phyloP scores from a whole-genome alignment of 2,888 invertebrate genomes.

The Drosophila koepferae region DNA sequence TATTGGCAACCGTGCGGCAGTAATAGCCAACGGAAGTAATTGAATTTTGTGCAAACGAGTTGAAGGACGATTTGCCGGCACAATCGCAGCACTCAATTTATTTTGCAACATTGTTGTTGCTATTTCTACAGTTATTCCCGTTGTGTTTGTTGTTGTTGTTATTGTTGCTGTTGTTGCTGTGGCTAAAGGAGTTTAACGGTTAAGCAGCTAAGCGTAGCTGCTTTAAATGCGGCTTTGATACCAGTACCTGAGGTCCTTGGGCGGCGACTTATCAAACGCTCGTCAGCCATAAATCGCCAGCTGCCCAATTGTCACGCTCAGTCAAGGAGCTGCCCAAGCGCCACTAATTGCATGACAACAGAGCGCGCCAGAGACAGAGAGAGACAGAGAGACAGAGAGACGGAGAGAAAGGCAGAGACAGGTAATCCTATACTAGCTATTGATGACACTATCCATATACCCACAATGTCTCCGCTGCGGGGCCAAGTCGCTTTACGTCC shows the following conservation, averaged over 20 bases:
- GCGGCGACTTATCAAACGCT: conserved; percentile 34
- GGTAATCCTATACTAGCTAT: conserved; percentile 31
- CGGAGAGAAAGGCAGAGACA: background rate
- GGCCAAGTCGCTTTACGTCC: conserved; percentile 12
- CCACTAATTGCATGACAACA: conserved; percentile 58
- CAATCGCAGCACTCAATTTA: conserved; percentile 72
- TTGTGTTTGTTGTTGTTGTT: background rate
- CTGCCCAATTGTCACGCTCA: conserved; percentile 59
- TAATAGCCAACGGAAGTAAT: conserved; percentile 78
- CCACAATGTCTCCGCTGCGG: conserved; percentile 20
- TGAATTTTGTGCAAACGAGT: conserved; percentile 77
- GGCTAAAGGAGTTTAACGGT: conserved; percentile 19
- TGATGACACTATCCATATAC: conserved; percentile 47
- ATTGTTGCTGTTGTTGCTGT: conserved; percentile 19
- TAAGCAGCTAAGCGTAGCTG: conserved; percentile 33
- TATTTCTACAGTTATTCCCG: background rate
- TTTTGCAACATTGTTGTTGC: conserved; percentile 64
- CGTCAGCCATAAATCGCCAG: conserved; percentile 60
- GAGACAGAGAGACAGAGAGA: background rate
- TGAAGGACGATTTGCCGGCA: conserved; percentile 69
- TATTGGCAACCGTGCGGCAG: conserved; percentile 47
- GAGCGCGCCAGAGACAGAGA: background rate
- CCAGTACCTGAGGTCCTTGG: conserved; percentile 3
- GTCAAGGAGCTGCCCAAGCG: conserved; percentile 42
- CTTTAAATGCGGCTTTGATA: conserved; percentile 37